phyloP scores from a whole-genome alignment of 2,113 vertebrate genomes.

The Malurus elegans region DNA sequence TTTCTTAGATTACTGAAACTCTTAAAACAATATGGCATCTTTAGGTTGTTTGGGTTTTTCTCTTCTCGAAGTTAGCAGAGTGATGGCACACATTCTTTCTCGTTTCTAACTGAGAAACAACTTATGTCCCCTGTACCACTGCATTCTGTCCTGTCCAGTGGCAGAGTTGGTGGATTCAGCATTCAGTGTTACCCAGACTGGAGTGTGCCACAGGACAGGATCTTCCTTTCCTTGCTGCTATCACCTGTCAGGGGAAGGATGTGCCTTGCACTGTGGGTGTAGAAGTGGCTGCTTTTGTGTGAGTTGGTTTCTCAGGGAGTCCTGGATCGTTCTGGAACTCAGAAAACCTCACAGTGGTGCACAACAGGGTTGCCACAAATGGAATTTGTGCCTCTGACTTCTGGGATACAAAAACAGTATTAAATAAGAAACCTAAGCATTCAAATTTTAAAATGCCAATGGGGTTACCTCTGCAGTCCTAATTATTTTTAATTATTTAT shows the following conservation, averaged over 20 bases:
- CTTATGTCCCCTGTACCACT: neutral
- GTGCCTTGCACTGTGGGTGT: neutral
- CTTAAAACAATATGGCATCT: neutral
- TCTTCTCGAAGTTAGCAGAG: neutral
- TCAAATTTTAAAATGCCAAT: neutral
- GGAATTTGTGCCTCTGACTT: neutral
- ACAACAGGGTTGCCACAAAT: neutral
- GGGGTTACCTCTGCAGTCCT: neutral
- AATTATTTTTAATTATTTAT: neutral
- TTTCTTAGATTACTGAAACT: neutral
- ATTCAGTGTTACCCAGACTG: too few species aligned
- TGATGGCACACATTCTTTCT: neutral
- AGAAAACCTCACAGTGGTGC: neutral
- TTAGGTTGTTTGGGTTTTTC: neutral
- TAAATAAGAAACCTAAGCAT: neutral
- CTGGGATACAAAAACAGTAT: neutral
- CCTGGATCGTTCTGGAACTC: neutral
- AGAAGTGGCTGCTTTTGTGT: neutral
- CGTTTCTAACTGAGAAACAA: neutral
- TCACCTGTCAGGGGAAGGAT: neutral
- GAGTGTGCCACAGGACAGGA: neutral
- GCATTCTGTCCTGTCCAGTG: neutral
- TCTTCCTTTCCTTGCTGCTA: neutral
- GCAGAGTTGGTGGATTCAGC: neutral
- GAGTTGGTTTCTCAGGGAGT: neutral